A percentile compares a stretch with the other conserved stretches of the same genome.
phyloP scores from a whole-genome alignment of 2,888 invertebrate species.

The Deilephila porcellus region DNA sequence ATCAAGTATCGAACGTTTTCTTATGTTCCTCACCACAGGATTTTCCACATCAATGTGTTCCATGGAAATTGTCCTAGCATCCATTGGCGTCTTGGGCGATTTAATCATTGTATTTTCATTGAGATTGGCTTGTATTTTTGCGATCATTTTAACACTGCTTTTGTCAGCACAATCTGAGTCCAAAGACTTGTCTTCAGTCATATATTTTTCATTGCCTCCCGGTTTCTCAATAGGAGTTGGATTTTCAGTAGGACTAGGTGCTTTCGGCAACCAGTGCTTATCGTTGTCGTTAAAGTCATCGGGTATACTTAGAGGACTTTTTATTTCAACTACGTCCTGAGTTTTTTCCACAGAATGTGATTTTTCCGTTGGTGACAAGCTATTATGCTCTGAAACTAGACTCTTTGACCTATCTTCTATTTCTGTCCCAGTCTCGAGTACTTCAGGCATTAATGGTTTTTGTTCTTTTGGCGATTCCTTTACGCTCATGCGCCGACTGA shows the following conservation, averaged over 20 bases:
- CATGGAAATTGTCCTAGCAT: slow-evolving; percentile 71
- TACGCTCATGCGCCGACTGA: slow-evolving; percentile 50
- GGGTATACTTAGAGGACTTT: slow-evolving; percentile 53
- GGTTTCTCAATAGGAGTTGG: slow-evolving; percentile 76
- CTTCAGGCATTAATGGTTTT: slow-evolving; percentile 46
- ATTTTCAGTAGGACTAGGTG: slow-evolving; percentile 68
- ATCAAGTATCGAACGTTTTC: slow-evolving; percentile 68
- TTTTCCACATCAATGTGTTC: slow-evolving; percentile 71
- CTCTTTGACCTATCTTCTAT: slow-evolving; percentile 42
- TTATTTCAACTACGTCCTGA: slow-evolving; percentile 54
- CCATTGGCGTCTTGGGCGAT: slow-evolving; percentile 81
- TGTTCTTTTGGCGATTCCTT: slow-evolving; percentile 48
- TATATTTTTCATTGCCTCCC: slow-evolving; percentile 76
- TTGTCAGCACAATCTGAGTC: slow-evolving; percentile 76
- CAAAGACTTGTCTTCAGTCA: slow-evolving; percentile 77
- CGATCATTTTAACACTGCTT: slow-evolving; percentile 78
- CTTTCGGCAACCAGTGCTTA: slow-evolving; percentile 74
- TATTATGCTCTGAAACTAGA: slow-evolving; percentile 40
- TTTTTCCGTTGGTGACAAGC: slow-evolving; percentile 59
- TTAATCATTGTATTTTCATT: slow-evolving; percentile 82
- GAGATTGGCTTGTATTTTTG: slow-evolving; percentile 78
- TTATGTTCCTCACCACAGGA: slow-evolving; percentile 57
- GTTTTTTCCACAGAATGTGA: slow-evolving; percentile 45
- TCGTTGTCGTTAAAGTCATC: slow-evolving; percentile 65
- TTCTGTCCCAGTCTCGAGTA: slow-evolving; percentile 50